Evolutionary conservation across 2,888 invertebrate genomes (phyloP).

Genomic region (Hartigia nigra): DNA sequence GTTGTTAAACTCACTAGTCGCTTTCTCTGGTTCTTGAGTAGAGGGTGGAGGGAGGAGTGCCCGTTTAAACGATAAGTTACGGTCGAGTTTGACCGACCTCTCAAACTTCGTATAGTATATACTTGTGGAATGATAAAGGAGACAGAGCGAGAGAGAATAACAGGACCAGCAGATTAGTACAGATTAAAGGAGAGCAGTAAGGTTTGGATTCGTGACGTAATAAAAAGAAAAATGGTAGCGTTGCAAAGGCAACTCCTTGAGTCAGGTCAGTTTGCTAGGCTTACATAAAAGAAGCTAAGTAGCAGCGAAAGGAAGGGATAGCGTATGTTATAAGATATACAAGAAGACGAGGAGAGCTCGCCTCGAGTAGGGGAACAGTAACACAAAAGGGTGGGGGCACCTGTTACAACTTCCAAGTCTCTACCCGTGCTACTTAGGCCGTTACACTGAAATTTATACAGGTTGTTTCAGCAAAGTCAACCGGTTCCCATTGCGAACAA

Average conservation of each 20-base stretch:
- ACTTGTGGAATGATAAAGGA: background rate
- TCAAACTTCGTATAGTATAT: background rate
- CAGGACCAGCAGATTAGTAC: background rate
- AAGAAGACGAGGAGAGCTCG: slow-evolving; percentile 7
- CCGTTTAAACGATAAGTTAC: background rate
- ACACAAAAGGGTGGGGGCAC: slow-evolving; percentile 35
- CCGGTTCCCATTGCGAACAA: background rate
- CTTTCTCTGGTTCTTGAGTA: background rate
- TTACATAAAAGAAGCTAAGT: slow-evolving; percentile 40
- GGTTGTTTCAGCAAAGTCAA: background rate
- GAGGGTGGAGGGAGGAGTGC: background rate
- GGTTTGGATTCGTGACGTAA: background rate
- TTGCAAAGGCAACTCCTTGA: slow-evolving; percentile 23
- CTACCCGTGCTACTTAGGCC: slow-evolving; percentile 4
- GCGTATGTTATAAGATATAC: slow-evolving; percentile 16
- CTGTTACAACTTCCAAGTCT: slow-evolving; percentile 46
- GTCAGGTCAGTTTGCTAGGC: slow-evolving; percentile 50
- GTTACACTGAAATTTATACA: slow-evolving; percentile 3
- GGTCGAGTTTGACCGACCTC: background rate
- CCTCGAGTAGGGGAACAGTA: background rate
- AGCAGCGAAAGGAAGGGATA: slow-evolving; percentile 10
- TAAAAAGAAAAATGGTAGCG: background rate
- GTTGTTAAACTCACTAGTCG: background rate
- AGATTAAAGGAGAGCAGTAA: background rate
- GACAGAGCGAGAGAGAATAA: background rate